These are phyloP conservation scores for Leptura quadrifasciata DNA, from an alignment of 2,888 invertebrate genomes.

Conservation along the genomic window DNA sequence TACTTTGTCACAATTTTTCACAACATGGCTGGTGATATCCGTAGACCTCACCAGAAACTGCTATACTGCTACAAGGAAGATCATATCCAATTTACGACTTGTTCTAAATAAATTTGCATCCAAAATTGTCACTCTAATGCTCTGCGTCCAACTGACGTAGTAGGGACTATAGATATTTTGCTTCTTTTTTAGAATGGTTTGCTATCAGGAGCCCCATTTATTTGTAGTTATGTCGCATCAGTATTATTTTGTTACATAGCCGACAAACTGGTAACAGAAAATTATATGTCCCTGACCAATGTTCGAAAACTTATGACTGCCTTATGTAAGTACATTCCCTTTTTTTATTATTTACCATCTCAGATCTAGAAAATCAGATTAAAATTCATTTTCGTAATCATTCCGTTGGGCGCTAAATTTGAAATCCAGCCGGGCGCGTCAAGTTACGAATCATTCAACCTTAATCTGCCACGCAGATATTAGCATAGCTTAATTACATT, in stretches of 20 bases:
- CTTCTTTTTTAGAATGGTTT: constrained; percentile 78
- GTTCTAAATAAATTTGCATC: background rate
- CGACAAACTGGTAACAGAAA: constrained; percentile 78
- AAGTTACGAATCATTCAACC: too few species aligned
- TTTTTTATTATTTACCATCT: background rate
- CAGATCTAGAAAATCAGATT: constrained; percentile 3
- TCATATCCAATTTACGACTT: background rate
- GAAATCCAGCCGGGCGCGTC: background rate
- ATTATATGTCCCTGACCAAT: constrained; percentile 79
- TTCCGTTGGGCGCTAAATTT: background rate
- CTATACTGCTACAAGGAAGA: background rate
- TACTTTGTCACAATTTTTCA: too few species aligned
- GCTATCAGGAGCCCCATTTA: constrained; percentile 81
- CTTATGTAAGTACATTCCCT: constrained; percentile 69
- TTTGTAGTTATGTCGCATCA: constrained; percentile 82
- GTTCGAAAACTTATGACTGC: constrained; percentile 83
- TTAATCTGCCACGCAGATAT: too few species aligned
- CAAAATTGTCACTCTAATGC: background rate
- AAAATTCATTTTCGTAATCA: constrained; percentile 12
- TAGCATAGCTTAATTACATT: background rate
- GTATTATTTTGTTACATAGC: constrained; percentile 83
- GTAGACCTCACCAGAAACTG: background rate
- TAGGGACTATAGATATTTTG: constrained; percentile 19
- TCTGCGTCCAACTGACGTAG: background rate
- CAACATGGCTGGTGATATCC: too few species aligned